Base-by-base conservation (phyloP, 2,113 vertebrate genomes). In the Columba janthina region DNA sequence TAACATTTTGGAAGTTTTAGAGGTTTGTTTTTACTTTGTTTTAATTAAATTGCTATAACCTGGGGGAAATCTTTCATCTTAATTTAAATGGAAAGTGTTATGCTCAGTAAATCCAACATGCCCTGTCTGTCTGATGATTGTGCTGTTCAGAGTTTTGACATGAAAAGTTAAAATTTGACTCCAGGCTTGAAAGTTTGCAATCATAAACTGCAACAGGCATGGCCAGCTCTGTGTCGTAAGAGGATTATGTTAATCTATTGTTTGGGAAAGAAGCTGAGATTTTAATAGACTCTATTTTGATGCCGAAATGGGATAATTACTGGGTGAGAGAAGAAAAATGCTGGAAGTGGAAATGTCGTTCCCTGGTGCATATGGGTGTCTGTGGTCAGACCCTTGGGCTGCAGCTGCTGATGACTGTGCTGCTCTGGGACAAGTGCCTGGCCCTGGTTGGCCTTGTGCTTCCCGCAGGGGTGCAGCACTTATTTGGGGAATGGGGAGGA, bases 11-110 rank as follows among this genome's bases (percentile, higher is more conserved):
- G 64, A 83, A 92, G 32, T 92, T 94, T 86, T 50, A 66, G 75
- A 83, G 85, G 50, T 80, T 96, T 93, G 88, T 46, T 88, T 94
- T 90, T 77, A 51, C 83, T 95, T 94, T 81, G 61, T 74, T 97
- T 94, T 95, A 96, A 97, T 97, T 92, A 95, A 93, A 86, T 93
- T 74, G 69, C 79, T 48, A 18, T 88, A 93, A 95, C 85, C 89
- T 92, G 86, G 38, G 94, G 89, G 91, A 80, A 94, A 92, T 93
- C 51, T 88, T 90, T 56, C 5, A 11, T 88, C 53, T 95, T 90
- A 51, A 94, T 95, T 92, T 77, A 89, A 95, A 88, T 3, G 5
- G 60, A 66, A 70, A 90, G 65, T 26, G 34, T 82, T 66, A 51
- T 25, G 54, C 80, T 10, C 42, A 56, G 56, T 72, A 74, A 87